Percentiles rank a stretch among this genome's conserved stretches.
phyloP scores from a whole-genome alignment of 2,888 invertebrate genomes.

The Temnothorax rugatulus region DNA sequence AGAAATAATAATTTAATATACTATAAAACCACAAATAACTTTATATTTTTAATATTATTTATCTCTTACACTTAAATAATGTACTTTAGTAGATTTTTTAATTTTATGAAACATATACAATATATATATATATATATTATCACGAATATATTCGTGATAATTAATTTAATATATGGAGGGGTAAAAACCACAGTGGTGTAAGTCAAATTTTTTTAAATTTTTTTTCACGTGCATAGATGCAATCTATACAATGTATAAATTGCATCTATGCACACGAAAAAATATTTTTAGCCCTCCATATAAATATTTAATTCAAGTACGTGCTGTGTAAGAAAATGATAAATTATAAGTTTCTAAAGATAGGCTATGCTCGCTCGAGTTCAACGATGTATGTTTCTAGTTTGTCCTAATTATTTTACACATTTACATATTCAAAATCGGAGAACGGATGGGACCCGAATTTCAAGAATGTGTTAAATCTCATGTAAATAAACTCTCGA shows the following conservation, averaged over 20 bases:
- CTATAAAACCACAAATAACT: not conserved
- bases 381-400: not conserved
- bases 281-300: too few relatives aligned
- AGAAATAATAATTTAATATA: slow-evolving; percentile 2
- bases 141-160: not conserved
- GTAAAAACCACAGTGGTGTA: too few relatives aligned
- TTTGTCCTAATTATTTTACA: slow-evolving; percentile 36
- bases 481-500: slow-evolving; percentile 44
- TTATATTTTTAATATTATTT: not conserved
- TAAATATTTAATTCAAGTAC: not conserved
- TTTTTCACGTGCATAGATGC: too few relatives aligned
- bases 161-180: slow-evolving; percentile 8
- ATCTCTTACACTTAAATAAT: not conserved
- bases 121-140: not conserved
- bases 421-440: slow-evolving; percentile 32
- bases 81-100: not conserved
- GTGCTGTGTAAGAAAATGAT: not conserved
- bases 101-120: not conserved
- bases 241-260: too few relatives aligned
- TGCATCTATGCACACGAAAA: too few relatives aligned
- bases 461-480: slow-evolving; percentile 52
- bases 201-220: too few relatives aligned
- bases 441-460: slow-evolving; percentile 29
- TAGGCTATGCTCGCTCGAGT: not conserved
- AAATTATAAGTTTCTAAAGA: not conserved